Evolutionary conservation across 2,888 invertebrate species (phyloP).

Genomic region (Plebejus argus): DNA sequence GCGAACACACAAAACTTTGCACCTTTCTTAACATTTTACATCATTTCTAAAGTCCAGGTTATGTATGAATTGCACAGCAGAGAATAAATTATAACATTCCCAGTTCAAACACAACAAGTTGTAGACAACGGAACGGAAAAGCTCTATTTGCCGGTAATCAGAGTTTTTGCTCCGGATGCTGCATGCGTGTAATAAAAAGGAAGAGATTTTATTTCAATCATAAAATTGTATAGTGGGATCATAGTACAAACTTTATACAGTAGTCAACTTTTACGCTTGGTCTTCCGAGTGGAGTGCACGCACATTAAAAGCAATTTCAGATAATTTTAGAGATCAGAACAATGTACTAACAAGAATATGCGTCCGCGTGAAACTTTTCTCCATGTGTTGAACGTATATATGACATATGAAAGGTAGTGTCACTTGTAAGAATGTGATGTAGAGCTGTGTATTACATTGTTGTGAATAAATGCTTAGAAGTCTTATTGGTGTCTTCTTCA

Average conservation of each 20-base stretch:
- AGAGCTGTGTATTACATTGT: no score
- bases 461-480: no score
- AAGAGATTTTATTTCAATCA: slow-evolving; percentile 15
- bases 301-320: neutral
- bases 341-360: neutral
- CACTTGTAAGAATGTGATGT: no score
- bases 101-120: neutral
- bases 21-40: no score
- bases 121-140: neutral
- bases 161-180: neutral
- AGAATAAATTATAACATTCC: no score
- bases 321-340: neutral
- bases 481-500: no score
- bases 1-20: no score
- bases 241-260: neutral
- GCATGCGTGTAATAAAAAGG: neutral
- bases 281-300: neutral
- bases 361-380: neutral
- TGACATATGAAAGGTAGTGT: no score
- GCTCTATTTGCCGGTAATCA: neutral
- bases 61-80: no score
- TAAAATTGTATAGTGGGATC: neutral
- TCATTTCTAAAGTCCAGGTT: neutral
- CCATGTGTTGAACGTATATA: no score
- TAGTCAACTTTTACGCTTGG: neutral